These are phyloP conservation scores for Drosophila subobscura DNA, from an alignment of 1,140 invertebrate genomes.

Conservation along the genomic window DNA sequence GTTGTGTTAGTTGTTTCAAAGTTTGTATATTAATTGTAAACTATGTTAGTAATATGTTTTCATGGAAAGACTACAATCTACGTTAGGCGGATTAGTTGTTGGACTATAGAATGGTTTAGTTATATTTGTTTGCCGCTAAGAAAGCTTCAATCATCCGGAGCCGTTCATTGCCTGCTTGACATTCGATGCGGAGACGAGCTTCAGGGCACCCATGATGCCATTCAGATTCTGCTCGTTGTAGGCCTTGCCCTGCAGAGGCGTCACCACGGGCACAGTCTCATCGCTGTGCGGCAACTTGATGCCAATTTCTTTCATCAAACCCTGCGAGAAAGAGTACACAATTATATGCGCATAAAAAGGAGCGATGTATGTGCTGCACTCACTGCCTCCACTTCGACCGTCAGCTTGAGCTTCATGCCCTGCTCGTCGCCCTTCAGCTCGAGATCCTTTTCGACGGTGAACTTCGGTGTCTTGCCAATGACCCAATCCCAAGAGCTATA, in stretches of 20 bases:
- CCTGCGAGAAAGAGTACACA: conserved; percentile 41
- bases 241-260: conserved; percentile 65
- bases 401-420: conserved; percentile 71
- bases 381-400: conserved; percentile 76
- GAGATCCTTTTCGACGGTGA: conserved; percentile 86
- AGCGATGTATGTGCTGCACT: conserved; percentile 2
- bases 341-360: no score
- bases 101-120: conserved; percentile 26
- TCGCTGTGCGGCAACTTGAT: conserved; percentile 73
- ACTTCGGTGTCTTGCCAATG: conserved; percentile 94
- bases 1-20: conserved; percentile 7
- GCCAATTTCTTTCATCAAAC: conserved; percentile 71
- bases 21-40: conserved; percentile 12
- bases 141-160: conserved; percentile 57
- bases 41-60: conserved; percentile 44
- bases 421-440: conserved; percentile 71
- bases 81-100: conserved; percentile 26
- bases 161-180: conserved; percentile 82
- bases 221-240: conserved; percentile 80
- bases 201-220: conserved; percentile 72
- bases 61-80: conserved; percentile 36
- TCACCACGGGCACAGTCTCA: conserved; percentile 73
- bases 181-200: conserved; percentile 75
- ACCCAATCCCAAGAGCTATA: conserved; percentile 94
- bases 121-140: conserved; percentile 24